Base-by-base conservation (phyloP, 1,140 invertebrate species). In the Cephus cinctus region DNA sequence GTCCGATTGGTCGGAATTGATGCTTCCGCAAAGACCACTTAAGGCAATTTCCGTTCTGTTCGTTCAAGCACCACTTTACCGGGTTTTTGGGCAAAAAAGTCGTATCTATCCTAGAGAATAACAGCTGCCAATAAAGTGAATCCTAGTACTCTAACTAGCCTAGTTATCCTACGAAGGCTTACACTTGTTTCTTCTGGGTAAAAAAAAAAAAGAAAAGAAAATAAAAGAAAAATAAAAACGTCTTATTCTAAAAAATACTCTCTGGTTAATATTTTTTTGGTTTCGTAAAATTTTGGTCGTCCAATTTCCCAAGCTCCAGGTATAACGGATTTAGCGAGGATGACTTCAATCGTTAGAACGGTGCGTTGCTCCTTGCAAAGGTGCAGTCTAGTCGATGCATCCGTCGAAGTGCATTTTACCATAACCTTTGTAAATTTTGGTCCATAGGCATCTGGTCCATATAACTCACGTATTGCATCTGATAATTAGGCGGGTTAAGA, bases 381-480 rank as follows among this genome's bases (percentile, higher is more conserved):
- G n/a, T n/a, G n/a, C n/a, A n/a, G n/a, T n/a, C n/a, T n/a, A n/a
- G n/a, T n/a, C n/a, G n/a, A n/a, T n/a, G n/a, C n/a, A n/a, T n/a
- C n/a, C n/a, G n/a, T n/a, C n/a, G n/a, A n/a, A n/a, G n/a, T n/a
- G n/a, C n/a, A n/a, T 15, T 9, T 20, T 65, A 76, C 74, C 73
- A 76, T n/a, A 76, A 40, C 51, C 74, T 60, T 41, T 73, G 63
- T 15, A 76, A 43, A 47, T 69, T 75, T 30, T 74, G 71, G 11
- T 76, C 72, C 27, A 67, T 58, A 1, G 57, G 52, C 11, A 66
- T 44, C 12, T 68, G 65, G 3, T 77, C 75, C 55, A 69, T 65
- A 30, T 72, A 75, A 54, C 75, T 75, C 2, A 65, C 62, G 36
- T 76, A 75, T 14, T 64, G 62, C 67, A 73, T 67, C 40, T 70